A percentile compares a stretch with the other conserved stretches of the same genome.
These are phyloP conservation scores for Neolamprologus fasciatus DNA, from an alignment of 2,113 vertebrate species.

Conservation along the genomic window DNA sequence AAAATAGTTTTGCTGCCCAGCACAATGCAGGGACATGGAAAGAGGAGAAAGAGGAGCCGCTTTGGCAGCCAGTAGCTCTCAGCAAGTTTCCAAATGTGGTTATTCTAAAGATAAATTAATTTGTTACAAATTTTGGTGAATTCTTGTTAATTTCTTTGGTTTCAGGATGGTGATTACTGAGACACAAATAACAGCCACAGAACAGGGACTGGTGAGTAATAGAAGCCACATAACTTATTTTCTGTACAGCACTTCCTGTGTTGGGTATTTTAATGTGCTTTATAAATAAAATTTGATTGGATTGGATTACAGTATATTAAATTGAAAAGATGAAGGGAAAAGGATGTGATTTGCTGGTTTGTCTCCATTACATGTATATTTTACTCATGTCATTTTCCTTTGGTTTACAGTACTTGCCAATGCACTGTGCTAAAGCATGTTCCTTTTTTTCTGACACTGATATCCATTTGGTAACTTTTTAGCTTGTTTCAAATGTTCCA, in stretches of 20 bases:
- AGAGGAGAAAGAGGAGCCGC: background rate
- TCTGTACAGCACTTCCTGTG: background rate
- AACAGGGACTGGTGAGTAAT: slow-evolving; percentile 12
- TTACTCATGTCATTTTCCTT: background rate
- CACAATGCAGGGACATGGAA: background rate
- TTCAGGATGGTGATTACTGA: background rate
- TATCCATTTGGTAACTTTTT: background rate
- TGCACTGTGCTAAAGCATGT: background rate
- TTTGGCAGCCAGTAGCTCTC: background rate
- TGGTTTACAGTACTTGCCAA: background rate
- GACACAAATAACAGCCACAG: background rate
- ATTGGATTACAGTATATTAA: background rate
- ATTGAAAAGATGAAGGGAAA: background rate
- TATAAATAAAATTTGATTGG: background rate
- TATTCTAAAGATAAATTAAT: background rate
- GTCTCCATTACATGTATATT: background rate
- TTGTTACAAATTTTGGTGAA: background rate
- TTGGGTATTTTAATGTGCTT: background rate
- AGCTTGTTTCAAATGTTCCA: background rate
- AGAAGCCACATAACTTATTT: background rate
- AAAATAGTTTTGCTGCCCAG: background rate
- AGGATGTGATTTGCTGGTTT: background rate
- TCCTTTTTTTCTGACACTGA: background rate
- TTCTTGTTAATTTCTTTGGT: background rate
- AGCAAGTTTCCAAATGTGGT: background rate